Evolutionary conservation across 2,888 invertebrate genomes (phyloP).

Genomic region (Priocnemis perturbator): DNA sequence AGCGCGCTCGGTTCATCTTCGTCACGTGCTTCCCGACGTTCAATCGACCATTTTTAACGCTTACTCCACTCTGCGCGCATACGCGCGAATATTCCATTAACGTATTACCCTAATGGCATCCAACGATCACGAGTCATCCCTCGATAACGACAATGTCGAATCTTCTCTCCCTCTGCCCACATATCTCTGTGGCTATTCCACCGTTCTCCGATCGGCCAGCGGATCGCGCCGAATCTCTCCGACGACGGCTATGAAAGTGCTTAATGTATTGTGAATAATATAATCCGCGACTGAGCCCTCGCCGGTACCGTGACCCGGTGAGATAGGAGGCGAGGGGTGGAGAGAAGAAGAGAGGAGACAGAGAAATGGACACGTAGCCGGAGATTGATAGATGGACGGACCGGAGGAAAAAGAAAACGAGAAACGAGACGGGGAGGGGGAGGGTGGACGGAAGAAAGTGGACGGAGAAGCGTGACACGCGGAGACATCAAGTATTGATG

Average conservation of each 20-base stretch:
- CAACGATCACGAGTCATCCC: background rate
- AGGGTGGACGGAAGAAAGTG: constrained; percentile 29
- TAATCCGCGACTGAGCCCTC: constrained; percentile 66
- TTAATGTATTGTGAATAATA: constrained; percentile 74
- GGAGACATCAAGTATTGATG: constrained; percentile 67
- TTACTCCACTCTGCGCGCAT: no score
- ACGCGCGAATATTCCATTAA: no score
- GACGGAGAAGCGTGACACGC: background rate
- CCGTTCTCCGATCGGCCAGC: background rate
- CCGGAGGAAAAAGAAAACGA: constrained; percentile 18
- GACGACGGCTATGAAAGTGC: constrained; percentile 64
- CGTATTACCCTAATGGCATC: no score
- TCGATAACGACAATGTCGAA: background rate
- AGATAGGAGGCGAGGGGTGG: constrained; percentile 10
- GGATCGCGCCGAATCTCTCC: constrained; percentile 38
- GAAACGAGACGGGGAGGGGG: background rate
- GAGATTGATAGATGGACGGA: constrained; percentile 30
- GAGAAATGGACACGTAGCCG: no score
- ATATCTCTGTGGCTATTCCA: constrained; percentile 1
- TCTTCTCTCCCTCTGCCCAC: background rate
- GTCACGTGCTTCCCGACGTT: no score
- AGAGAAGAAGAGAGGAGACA: constrained; percentile 17
- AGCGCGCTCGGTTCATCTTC: no score
- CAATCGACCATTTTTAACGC: no score
- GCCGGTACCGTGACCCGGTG: constrained; percentile 4